Conservation (phyloP, 2,113 vertebrate genomes). For the Edolisoma coerulescens region DNA sequence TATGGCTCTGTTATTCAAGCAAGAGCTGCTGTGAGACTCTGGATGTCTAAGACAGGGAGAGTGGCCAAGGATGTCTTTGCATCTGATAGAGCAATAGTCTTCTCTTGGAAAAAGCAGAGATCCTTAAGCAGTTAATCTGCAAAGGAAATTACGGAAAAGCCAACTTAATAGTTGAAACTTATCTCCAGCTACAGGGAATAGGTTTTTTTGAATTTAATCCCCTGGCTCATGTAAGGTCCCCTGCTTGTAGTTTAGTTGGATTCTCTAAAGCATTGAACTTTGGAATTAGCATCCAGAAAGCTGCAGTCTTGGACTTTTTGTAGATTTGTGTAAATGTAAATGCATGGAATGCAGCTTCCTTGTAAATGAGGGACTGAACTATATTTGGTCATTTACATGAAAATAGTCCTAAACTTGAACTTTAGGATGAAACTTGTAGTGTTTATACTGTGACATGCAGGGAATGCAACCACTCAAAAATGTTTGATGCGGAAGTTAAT, state of each 20-base stretch:
- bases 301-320: not conserved
- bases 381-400: not conserved
- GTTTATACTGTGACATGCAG: not conserved
- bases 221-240: not conserved
- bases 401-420: not conserved
- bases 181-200: not conserved
- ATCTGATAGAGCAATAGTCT: not conserved
- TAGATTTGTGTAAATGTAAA: not conserved
- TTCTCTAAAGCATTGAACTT: not conserved
- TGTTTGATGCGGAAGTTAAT: not conserved
- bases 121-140: not conserved
- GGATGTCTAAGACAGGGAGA: not conserved
- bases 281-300: not conserved
- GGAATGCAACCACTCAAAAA: not conserved
- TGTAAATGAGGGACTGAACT: not conserved
- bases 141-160: not conserved
- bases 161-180: not conserved
- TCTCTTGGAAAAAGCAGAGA: not conserved
- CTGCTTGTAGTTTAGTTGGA: not conserved
- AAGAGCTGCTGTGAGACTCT: not conserved
- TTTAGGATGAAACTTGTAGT: not conserved
- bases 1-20: not conserved
- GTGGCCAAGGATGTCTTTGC: not conserved
- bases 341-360: not conserved
- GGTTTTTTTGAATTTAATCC: not conserved